Evolutionary conservation across 2,888 invertebrate species (phyloP).

Genomic region (Melikaiella ostensackeni): DNA sequence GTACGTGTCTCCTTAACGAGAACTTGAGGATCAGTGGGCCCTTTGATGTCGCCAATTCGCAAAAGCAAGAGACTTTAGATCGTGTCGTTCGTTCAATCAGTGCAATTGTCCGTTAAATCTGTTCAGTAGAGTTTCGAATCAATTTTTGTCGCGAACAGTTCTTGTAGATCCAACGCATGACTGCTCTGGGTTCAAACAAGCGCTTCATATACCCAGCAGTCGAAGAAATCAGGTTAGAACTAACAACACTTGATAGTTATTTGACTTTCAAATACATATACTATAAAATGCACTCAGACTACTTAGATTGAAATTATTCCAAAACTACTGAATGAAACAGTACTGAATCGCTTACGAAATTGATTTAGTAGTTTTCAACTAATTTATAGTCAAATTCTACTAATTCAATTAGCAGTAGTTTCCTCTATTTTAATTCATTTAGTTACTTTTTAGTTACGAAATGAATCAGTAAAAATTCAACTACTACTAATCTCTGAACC

Average conservation of each 20-base stretch:
- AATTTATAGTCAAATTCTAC: too few species aligned
- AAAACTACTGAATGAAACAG: too few species aligned
- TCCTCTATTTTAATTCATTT: too few species aligned
- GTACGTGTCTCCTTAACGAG: slow-evolving; percentile 53
- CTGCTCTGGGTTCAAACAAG: slow-evolving; percentile 26
- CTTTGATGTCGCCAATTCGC: slow-evolving; percentile 57
- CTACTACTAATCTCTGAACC: too few species aligned
- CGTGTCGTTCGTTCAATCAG: slow-evolving; percentile 62
- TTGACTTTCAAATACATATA: not conserved
- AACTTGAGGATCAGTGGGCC: slow-evolving; percentile 46
- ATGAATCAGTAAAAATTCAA: too few species aligned
- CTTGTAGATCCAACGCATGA: slow-evolving; percentile 35
- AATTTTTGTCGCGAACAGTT: slow-evolving; percentile 54
- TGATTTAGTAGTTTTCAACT: too few species aligned
- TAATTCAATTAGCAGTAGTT: too few species aligned
- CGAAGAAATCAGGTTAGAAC: not conserved
- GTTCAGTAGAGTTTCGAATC: slow-evolving; percentile 58
- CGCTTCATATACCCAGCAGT: not conserved
- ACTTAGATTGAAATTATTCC: too few species aligned
- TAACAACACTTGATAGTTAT: not conserved
- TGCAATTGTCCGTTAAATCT: slow-evolving; percentile 71
- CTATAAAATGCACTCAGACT: too few species aligned
- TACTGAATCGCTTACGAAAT: too few species aligned
- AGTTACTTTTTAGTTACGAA: too few species aligned
- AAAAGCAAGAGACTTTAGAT: slow-evolving; percentile 24